A percentile compares a stretch with the other conserved stretches of the same genome.
Evolutionary conservation across 2,113 vertebrate species (phyloP).

Genomic region (Lynx canadensis): DNA sequence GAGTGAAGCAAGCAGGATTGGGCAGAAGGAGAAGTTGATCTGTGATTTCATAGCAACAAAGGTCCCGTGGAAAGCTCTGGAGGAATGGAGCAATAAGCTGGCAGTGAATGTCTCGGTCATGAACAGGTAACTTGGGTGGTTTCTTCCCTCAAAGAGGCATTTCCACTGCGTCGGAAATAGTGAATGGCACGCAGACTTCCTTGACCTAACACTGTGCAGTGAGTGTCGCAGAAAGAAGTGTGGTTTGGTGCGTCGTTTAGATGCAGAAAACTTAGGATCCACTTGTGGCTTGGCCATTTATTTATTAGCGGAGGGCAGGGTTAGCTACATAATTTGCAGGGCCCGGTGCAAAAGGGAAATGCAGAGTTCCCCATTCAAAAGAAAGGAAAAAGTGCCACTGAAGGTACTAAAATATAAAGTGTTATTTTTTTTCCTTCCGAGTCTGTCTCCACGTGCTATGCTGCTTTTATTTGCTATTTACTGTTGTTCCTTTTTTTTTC

Average conservation of each 20-base stretch:
- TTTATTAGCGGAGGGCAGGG: background rate
- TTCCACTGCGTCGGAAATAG: background rate
- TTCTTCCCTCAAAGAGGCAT: background rate
- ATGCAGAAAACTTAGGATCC: background rate
- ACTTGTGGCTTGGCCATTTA: background rate
- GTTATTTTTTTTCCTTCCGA: accelerated
- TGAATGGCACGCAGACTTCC: background rate
- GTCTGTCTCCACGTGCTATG: background rate
- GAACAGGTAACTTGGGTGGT: background rate
- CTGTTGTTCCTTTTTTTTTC: background rate
- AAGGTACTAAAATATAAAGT: background rate
- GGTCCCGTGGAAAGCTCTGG: background rate
- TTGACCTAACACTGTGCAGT: background rate
- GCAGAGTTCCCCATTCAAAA: background rate
- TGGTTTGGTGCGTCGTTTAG: background rate
- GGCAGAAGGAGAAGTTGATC: background rate
- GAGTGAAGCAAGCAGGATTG: background rate
- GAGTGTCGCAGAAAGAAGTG: background rate
- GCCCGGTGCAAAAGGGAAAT: background rate
- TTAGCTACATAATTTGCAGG: background rate
- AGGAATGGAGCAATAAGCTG: background rate
- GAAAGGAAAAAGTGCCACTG: background rate
- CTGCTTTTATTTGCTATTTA: slow-evolving; percentile 17
- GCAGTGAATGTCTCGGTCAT: background rate
- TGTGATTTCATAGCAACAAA: background rate